A percentile compares a stretch with the other conserved stretches of the same genome.
phyloP scores from a whole-genome alignment of 1,140 invertebrate species.

The Hestina assimilis region DNA sequence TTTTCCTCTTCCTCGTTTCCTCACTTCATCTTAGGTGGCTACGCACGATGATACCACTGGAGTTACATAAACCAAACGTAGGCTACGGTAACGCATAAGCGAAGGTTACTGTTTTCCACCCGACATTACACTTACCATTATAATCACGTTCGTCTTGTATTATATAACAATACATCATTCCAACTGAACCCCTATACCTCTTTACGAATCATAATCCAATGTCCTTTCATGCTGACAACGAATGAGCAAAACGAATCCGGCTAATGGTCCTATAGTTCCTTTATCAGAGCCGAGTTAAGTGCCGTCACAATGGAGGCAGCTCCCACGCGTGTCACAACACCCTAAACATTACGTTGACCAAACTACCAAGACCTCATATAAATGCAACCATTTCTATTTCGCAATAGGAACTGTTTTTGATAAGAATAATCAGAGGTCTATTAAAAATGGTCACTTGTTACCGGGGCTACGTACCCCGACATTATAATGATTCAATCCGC shows the following conservation, averaged over 20 bases:
- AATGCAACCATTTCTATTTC: conserved; percentile 15
- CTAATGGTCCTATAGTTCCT: conserved; percentile 75
- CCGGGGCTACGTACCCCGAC: conserved; percentile 48
- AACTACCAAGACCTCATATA: conserved; percentile 32
- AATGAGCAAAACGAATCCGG: conserved; percentile 75
- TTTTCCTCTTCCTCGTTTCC: no score
- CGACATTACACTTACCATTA: neutral
- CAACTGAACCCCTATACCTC: conserved; percentile 45
- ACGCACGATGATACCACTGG: no score
- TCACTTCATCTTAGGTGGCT: no score
- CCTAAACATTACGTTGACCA: conserved; percentile 47
- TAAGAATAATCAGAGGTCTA: conserved; percentile 32
- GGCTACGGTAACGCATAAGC: no score
- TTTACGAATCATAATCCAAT: conserved; percentile 73
- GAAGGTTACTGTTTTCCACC: no score
- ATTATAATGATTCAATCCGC: conserved; percentile 60
- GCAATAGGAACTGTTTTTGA: conserved; percentile 4
- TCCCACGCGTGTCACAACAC: conserved; percentile 76
- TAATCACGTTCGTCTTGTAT: neutral
- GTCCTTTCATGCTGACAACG: conserved; percentile 66
- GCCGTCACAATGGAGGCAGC: conserved; percentile 65
- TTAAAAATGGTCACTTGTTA: conserved; percentile 34
- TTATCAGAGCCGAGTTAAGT: conserved; percentile 73
- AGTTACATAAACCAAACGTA: no score
- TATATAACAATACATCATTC: conserved; percentile 23